Evolutionary conservation across 2,888 invertebrate genomes (phyloP).

Genomic region (Parelbella ahira): DNA sequence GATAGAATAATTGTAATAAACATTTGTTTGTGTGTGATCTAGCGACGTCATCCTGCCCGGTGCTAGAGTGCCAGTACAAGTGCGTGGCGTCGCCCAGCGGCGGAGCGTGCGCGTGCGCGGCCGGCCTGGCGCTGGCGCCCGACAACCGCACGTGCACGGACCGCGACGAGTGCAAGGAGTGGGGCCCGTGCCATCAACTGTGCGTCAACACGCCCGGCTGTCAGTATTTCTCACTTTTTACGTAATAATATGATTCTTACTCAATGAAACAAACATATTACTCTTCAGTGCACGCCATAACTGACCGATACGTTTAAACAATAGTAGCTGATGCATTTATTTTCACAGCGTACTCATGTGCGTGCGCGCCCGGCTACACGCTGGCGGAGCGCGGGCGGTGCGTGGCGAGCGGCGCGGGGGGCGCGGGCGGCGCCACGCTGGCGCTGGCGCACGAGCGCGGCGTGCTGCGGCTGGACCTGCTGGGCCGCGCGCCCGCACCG

Average conservation of each 20-base stretch:
- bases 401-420: conserved; percentile 79
- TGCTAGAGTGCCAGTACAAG: conserved; percentile 92
- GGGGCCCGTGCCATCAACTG: conserved; percentile 97
- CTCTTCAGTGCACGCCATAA: no score
- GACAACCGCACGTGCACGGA: conserved; percentile 94
- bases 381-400: conserved; percentile 82
- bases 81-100: conserved; percentile 95
- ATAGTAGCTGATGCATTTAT: no score
- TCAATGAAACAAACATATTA: no score
- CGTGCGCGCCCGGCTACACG: conserved; percentile 89
- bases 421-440: conserved; percentile 79
- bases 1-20: no score
- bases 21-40: no score
- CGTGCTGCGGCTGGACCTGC: conserved; percentile 86
- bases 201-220: conserved; percentile 93
- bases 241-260: no score
- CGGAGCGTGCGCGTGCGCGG: conserved; percentile 93
- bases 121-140: conserved; percentile 89
- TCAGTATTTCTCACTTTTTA: no score
- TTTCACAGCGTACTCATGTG: conserved; percentile 89
- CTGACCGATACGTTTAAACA: no score
- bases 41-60: conserved; percentile 91
- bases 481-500: conserved; percentile 83
- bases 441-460: conserved; percentile 78
- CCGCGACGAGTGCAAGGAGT: conserved; percentile 94